Conservation (phyloP, 2,113 vertebrate species). For the Lepisosteus oculatus region DNA sequence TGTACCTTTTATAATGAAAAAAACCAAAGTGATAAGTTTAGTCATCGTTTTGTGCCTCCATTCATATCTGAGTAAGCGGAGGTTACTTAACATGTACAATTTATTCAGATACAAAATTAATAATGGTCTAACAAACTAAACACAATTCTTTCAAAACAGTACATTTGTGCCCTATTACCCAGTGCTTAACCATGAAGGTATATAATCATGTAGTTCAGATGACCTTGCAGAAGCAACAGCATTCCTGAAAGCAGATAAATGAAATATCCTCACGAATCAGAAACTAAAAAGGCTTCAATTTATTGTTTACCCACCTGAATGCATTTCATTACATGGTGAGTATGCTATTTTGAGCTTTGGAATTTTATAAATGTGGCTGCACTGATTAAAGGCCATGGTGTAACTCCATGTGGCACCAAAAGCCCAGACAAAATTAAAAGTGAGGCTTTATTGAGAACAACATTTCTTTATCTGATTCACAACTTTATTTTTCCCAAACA, state of each 20-base stretch:
- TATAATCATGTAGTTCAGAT: neutral
- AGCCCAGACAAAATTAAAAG: conserved; percentile 10
- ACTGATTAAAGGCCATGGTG: no score
- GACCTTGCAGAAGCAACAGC: no score
- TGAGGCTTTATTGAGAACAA: neutral
- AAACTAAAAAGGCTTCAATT: neutral
- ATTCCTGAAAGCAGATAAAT: no score
- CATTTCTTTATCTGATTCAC: neutral
- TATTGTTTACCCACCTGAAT: no score
- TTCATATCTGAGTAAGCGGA: conserved; percentile 35
- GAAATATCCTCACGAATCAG: no score
- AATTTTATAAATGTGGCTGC: no score
- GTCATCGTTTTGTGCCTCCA: conserved; percentile 34
- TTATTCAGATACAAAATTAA: conserved; percentile 19
- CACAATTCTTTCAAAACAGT: neutral
- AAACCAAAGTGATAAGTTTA: conserved; percentile 45
- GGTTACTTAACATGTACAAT: conserved; percentile 26
- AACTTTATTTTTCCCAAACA: neutral
- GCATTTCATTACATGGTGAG: no score
- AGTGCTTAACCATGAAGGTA: conserved; percentile 2
- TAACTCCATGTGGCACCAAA: neutral
- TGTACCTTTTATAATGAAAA: conserved; percentile 44
- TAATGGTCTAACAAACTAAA: conserved; percentile 10
- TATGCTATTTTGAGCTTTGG: no score
- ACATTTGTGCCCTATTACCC: neutral